Conservation (phyloP, 2,797 vertebrate species). For the Diglossa cyanea region DNA sequence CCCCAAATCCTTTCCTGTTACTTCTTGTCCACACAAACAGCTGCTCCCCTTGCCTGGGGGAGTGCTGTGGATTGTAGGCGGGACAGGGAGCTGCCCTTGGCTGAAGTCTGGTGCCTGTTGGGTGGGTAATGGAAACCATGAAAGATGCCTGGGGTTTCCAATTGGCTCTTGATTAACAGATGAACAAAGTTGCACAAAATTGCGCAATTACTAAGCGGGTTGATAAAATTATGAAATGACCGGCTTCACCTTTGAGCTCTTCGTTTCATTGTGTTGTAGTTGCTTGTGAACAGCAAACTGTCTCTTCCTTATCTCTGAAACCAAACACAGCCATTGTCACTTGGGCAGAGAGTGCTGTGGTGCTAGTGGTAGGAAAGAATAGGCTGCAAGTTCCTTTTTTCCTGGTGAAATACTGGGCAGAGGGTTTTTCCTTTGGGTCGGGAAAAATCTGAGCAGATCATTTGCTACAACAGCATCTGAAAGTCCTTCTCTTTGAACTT, state of each 20-base stretch:
- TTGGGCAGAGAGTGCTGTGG: neutral
- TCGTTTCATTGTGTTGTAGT: neutral
- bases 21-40: neutral
- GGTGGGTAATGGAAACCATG: neutral
- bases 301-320: neutral
- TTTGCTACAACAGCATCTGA: neutral
- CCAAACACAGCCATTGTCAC: neutral
- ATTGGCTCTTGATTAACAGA: neutral
- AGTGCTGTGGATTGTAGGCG: fast-evolving
- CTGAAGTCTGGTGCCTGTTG: neutral
- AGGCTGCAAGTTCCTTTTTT: neutral
- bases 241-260: neutral
- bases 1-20: neutral
- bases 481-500: neutral
- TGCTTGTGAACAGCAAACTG: neutral
- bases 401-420: neutral
- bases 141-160: neutral
- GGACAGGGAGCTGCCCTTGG: neutral
- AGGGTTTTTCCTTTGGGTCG: neutral
- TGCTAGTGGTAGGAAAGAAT: neutral
- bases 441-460: neutral
- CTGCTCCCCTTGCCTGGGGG: neutral
- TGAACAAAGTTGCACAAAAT: neutral
- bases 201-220: neutral
- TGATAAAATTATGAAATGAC: neutral